These are phyloP conservation scores for Alloplasta piceator DNA, from an alignment of 2,888 invertebrate genomes.

Conservation along the genomic window DNA sequence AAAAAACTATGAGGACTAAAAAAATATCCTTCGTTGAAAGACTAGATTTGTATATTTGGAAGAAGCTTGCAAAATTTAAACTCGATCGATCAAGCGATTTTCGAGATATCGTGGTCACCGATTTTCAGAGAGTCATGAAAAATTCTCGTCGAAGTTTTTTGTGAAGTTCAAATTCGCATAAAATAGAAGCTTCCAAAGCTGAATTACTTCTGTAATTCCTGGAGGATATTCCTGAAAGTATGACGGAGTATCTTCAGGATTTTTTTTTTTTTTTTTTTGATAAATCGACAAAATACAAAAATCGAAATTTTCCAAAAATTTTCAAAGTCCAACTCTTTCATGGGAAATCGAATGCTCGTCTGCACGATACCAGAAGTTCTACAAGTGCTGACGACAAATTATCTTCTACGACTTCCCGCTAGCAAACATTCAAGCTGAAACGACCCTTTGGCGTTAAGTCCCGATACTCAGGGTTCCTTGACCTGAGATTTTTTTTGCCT, in stretches of 20 bases:
- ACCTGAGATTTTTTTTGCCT: slow-evolving; percentile 8
- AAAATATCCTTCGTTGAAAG: no score
- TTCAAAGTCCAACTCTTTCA: background rate
- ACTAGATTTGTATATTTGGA: no score
- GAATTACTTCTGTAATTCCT: no score
- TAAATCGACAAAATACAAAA: background rate
- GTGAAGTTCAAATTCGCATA: no score
- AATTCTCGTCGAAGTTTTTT: no score
- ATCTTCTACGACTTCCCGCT: slow-evolving; percentile 76
- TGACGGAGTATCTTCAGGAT: background rate
- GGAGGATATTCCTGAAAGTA: no score
- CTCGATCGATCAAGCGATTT: no score
- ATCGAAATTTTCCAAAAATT: background rate
- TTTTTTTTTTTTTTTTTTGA: background rate
- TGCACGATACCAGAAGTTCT: slow-evolving; percentile 71
- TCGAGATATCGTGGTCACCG: no score
- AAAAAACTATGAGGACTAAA: no score
- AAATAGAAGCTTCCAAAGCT: no score
- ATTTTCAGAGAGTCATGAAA: background rate
- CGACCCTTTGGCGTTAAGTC: slow-evolving; percentile 6
- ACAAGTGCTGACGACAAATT: slow-evolving; percentile 74
- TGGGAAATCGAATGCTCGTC: slow-evolving; percentile 60
- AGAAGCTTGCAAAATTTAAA: no score
- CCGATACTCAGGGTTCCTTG: slow-evolving; percentile 21
- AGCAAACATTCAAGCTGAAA: slow-evolving; percentile 49